These are phyloP conservation scores for Thalassophryne amazonica DNA, from an alignment of 2,797 vertebrate species.

Conservation along the genomic window DNA sequence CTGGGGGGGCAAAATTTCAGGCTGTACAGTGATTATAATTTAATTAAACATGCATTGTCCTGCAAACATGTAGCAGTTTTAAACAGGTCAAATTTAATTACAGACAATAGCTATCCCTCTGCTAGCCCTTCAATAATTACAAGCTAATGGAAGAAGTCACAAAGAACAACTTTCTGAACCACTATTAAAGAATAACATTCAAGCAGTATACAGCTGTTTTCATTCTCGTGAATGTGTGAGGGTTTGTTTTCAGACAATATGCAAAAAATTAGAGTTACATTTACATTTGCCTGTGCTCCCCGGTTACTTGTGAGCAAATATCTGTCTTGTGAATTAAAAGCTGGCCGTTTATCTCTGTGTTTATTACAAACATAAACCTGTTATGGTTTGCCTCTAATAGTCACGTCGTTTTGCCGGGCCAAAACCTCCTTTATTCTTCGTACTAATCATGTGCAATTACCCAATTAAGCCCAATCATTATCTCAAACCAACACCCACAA, in stretches of 20 bases:
- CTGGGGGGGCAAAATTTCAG: conserved; percentile 6
- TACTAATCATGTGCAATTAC: conserved; percentile 45
- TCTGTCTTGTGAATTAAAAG: background rate
- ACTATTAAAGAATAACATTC: conserved; percentile 40
- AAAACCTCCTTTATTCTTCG: conserved; percentile 19
- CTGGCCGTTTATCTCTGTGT: background rate
- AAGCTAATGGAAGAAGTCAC: conserved; percentile 57
- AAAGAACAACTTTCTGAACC: conserved; percentile 36
- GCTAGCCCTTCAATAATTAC: conserved; percentile 59
- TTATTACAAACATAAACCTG: background rate
- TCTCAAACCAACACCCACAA: conserved; percentile 34
- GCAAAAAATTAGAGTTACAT: no score
- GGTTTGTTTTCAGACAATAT: background rate
- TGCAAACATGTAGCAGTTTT: no score
- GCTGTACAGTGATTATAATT: conserved; percentile 39
- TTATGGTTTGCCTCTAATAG: conserved; percentile 10
- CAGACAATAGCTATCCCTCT: conserved; percentile 49
- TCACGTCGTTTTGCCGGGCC: conserved; percentile 6
- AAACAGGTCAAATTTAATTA: conserved; percentile 74
- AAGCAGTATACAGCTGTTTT: background rate
- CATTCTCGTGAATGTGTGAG: background rate
- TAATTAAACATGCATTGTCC: conserved; percentile 54
- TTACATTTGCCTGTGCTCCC: background rate
- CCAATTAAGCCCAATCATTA: conserved; percentile 49
- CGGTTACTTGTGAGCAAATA: background rate